A percentile compares a stretch with the other conserved stretches of the same genome.
Conservation (phyloP, 2,797 vertebrate species). For the Ataeniobius toweri region DNA sequence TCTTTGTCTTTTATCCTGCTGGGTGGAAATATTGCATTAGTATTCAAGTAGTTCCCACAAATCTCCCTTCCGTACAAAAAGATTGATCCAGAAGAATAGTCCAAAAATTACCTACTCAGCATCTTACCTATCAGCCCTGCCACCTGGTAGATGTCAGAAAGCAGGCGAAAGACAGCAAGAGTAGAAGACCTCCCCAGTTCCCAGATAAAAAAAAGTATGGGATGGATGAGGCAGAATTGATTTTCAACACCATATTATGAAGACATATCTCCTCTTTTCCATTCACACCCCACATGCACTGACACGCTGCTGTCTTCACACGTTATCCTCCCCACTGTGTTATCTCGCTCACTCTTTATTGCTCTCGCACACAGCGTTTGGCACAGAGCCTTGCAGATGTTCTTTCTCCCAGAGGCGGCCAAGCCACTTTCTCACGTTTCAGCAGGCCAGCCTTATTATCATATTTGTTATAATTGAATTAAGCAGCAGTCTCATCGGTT, state of each 20-base stretch:
- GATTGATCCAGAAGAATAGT: conserved; percentile 62
- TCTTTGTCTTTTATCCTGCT: conserved; percentile 28
- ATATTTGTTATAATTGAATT: conserved; percentile 74
- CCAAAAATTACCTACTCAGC: conserved; percentile 69
- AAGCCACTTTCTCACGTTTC: conserved; percentile 55
- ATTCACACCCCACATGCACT: conserved; percentile 58
- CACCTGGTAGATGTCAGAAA: conserved; percentile 68
- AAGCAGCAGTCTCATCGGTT: conserved; percentile 48
- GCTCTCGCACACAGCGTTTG: conserved; percentile 64
- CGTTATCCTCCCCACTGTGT: conserved; percentile 55
- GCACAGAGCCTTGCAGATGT: conserved; percentile 61
- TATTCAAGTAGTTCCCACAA: conserved; percentile 58
- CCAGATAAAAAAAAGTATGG: conserved; percentile 51
- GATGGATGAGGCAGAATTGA: conserved; percentile 55
- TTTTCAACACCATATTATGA: conserved; percentile 75
- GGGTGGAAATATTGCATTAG: conserved; percentile 50
- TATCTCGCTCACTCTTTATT: conserved; percentile 75
- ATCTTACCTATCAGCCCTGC: conserved; percentile 60
- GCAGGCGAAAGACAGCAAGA: conserved; percentile 35
- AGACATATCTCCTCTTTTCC: conserved; percentile 72
- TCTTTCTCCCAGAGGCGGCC: conserved; percentile 55
- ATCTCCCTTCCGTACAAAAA: conserved; percentile 46
- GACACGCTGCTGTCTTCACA: conserved; percentile 61
- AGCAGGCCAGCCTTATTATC: conserved; percentile 63
- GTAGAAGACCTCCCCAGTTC: conserved; percentile 28